These are phyloP conservation scores for Zaprionus davidi DNA, from an alignment of 1,140 invertebrate genomes.

Conservation along the genomic window DNA sequence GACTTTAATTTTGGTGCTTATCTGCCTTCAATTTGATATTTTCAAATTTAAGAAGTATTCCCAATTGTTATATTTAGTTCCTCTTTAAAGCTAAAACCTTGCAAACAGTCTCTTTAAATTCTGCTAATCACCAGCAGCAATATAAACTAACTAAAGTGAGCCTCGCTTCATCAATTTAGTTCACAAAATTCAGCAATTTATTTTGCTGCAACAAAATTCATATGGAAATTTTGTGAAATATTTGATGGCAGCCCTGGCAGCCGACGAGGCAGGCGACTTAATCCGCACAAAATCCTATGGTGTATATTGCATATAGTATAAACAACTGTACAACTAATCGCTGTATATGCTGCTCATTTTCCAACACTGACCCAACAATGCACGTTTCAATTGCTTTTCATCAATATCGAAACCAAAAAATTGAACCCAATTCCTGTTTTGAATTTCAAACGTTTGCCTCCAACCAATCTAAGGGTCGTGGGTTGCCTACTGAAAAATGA, in stretches of 20 bases:
- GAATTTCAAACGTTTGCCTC: slow-evolving; percentile 48
- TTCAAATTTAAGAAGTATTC: no score
- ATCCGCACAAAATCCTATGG: slow-evolving; percentile 6
- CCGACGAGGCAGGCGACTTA: neutral
- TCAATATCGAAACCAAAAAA: slow-evolving; percentile 25
- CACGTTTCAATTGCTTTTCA: slow-evolving; percentile 39
- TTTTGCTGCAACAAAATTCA: slow-evolving; percentile 1
- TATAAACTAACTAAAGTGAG: neutral
- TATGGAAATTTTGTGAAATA: slow-evolving; percentile 5
- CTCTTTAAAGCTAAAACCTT: no score
- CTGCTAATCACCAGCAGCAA: neutral
- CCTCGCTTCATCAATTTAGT: neutral
- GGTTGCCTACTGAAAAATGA: slow-evolving; percentile 37
- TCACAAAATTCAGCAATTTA: neutral
- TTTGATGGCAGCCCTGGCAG: neutral
- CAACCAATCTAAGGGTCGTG: neutral
- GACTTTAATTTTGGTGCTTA: no score
- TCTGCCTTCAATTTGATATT: no score
- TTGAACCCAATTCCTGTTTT: slow-evolving; percentile 48
- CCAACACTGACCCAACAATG: slow-evolving; percentile 19
- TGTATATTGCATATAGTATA: neutral
- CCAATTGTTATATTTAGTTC: no score
- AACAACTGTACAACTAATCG: slow-evolving; percentile 16
- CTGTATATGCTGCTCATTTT: slow-evolving; percentile 29
- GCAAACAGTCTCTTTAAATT: neutral